Percentiles rank a stretch among this genome's conserved stretches.
phyloP scores from a whole-genome alignment of 2,797 vertebrate species.

The Urosaurus nigricauda region DNA sequence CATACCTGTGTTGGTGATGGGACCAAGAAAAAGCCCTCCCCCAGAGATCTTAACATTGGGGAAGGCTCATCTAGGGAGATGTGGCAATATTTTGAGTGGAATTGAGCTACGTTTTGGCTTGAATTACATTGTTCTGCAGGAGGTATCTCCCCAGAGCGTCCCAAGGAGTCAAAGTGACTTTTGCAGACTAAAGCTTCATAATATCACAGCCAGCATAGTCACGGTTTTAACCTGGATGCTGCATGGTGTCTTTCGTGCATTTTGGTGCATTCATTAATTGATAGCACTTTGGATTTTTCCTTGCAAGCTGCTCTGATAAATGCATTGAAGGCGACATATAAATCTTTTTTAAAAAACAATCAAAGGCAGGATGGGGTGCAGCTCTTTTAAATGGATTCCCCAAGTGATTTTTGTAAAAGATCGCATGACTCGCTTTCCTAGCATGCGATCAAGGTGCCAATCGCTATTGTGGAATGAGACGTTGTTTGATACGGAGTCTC shows the following conservation, averaged over 20 bases:
- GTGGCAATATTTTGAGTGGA: no score
- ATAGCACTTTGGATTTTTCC: neutral
- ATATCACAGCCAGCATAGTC: neutral
- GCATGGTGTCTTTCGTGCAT: neutral
- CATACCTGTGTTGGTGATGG: no score
- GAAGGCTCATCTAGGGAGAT: no score
- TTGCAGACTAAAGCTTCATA: neutral
- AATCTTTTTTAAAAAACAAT: neutral
- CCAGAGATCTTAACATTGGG: no score
- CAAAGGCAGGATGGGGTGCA: neutral
- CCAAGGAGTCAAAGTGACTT: neutral
- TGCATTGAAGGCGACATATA: neutral
- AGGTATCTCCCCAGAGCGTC: neutral
- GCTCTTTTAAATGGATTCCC: neutral
- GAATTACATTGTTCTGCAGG: neutral
- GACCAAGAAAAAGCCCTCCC: no score
- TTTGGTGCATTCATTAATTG: neutral
- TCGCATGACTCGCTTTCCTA: no score
- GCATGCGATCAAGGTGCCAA: neutral
- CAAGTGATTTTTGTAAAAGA: neutral
- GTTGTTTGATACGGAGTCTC: conserved; percentile 24
- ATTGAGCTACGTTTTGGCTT: neutral
- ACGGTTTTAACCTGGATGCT: neutral
- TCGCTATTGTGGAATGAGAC: conserved; percentile 6
- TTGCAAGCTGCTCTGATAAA: neutral